Base-by-base conservation (phyloP, 1,140 invertebrate genomes). In the Callitettix versicolor region DNA sequence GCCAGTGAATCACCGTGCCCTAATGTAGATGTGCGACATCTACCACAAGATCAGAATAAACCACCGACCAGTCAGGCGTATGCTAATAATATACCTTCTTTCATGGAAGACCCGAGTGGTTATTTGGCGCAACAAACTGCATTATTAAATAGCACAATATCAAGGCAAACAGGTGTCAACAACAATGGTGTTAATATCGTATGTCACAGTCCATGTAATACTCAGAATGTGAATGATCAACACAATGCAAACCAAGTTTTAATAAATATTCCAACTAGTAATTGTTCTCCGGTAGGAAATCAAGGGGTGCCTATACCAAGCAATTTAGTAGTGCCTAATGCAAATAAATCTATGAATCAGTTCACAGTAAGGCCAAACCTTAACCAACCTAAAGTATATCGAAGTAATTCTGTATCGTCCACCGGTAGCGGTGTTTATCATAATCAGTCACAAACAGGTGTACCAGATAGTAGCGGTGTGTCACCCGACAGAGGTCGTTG, bases 101-200 rank as follows among this genome's bases (percentile, higher is more conserved):
- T 92, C 63, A 81, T 92, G 73, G 89, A 93, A 60, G 89, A 94
- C 69, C 88, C 89, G 0, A 90, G 82, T 65, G 89, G 86, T 3
- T 93, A 91, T 71, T 70, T 93, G 52, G 85, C 87, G 4, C 88
- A 91, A 63, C 88, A 91, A 65, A 91, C 88, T 1, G 85, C 85
- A 22, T 64, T 91, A 54, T 63, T 92, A 22, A 89, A 91, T 60
- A 89, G 80, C 64, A 88, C 86, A 9, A 90, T 90, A 68, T 84
- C 83, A 18, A 74, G 82, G 60, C 83, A 86, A 70, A 82, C 82
- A 3, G 80, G 81, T 59, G 68, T 72, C 17, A 62, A 53, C 26
- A 53, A 51, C 26, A 46, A 48, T 22, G 43, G 52, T 30, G 33
- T 44, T 18, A 55, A 48, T 38, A 36, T 55, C 3, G 21, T 47